Base-by-base conservation (phyloP, 2,797 vertebrate species). In the Lindbergichthys nudifrons region DNA sequence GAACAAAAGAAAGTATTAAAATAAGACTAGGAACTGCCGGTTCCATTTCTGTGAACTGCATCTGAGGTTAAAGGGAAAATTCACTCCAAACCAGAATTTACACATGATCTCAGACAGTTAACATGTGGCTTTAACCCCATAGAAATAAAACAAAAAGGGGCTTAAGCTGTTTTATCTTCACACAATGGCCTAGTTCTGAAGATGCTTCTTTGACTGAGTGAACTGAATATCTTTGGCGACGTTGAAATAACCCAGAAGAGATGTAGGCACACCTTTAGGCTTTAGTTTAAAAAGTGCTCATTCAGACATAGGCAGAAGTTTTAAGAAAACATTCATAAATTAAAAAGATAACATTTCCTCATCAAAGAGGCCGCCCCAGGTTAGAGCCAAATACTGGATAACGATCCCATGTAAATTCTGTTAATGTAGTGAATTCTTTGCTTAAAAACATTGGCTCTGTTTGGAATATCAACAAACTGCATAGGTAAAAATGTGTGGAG, bases 21-120 rank as follows among this genome's bases (percentile, higher is more conserved):
- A 89, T 93, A 94, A 94, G 92, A 93, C 90, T 80, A 82, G 61
- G 56, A 71, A 80, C 32, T 83, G 84, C 72, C 58, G 13, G 51
- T 66, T 82, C 48, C 64, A 60, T 65, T 54, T 74, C 56, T 73
- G 60, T 63, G 52, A 79, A 61, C 83, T 86, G 81, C 82, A 80
- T 85, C 79, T 11, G 73, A 75, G 75, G 62, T 83, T 86, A 85
- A 88, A 84, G 54, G 59, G 65, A 76, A 70, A 81, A 70, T 71
- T 70, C 47, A 79, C 66, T 60, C 23, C 41, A 64, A 67, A 84
- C 70, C 69, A 73, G 64, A 76, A 71, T 21, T 30, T 45, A 77
- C 64, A 61, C 73, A 63, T 60, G 46, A 70, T 67, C 60, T 62
- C 19, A 1, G 69, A 71, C 59, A 61, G 46, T 39, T 53, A 11